These are phyloP conservation scores for Antrozous pallidus DNA, from an alignment of 2,797 vertebrate species.

Conservation along the genomic window DNA sequence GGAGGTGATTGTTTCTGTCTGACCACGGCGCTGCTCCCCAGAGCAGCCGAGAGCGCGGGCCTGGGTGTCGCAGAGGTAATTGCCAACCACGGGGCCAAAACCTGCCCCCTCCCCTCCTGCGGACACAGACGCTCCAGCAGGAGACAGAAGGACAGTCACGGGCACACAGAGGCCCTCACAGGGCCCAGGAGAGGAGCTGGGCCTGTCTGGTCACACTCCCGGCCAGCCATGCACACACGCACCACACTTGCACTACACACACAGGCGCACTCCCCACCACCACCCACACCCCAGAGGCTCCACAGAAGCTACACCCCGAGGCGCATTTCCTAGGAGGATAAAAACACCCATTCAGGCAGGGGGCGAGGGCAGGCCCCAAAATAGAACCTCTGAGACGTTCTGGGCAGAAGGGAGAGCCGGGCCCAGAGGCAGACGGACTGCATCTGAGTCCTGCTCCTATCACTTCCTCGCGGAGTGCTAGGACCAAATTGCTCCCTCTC, in stretches of 20 bases:
- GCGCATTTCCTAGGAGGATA: slow-evolving; percentile 64
- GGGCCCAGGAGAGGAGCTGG: slow-evolving; percentile 51
- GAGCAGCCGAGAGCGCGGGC: slow-evolving; percentile 49
- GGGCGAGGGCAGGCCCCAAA: slow-evolving; percentile 43
- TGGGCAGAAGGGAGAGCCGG: neutral
- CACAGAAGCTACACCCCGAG: slow-evolving; percentile 56
- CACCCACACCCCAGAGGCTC: slow-evolving; percentile 33
- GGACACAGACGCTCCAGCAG: slow-evolving; percentile 19
- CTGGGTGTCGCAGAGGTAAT: slow-evolving; percentile 70
- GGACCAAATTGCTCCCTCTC: neutral
- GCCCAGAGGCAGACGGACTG: neutral
- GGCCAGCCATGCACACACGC: neutral
- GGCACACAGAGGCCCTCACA: slow-evolving; percentile 75
- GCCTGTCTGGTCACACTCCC: slow-evolving; percentile 57
- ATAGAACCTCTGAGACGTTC: slow-evolving; percentile 49
- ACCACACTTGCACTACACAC: neutral
- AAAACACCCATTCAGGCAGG: slow-evolving; percentile 71
- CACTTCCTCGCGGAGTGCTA: neutral
- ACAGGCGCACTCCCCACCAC: neutral
- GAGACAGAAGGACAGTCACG: slow-evolving; percentile 70
- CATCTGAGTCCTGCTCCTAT: neutral
- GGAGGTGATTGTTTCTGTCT: slow-evolving; percentile 59
- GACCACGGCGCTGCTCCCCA: slow-evolving; percentile 55
- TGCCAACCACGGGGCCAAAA: slow-evolving; percentile 61
- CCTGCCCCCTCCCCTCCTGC: slow-evolving; percentile 44